These are phyloP conservation scores for Cephus spinipes DNA, from an alignment of 2,888 invertebrate genomes.

Conservation along the genomic window DNA sequence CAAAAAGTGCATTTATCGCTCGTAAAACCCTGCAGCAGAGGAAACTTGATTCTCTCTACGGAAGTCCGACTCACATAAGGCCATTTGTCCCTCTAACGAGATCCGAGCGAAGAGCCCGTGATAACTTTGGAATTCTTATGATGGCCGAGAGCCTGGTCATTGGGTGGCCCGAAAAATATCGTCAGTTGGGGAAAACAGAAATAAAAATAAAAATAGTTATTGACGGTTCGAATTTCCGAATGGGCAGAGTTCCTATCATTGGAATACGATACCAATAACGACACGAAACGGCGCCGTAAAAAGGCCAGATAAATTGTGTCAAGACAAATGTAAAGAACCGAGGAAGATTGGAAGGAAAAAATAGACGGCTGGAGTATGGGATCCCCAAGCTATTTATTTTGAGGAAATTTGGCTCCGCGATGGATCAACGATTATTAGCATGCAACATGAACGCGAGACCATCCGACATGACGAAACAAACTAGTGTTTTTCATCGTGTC, in stretches of 20 bases:
- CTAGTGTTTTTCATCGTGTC: constrained; percentile 42
- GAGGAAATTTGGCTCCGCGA: not conserved
- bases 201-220: not conserved
- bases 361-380: not conserved
- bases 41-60: not conserved
- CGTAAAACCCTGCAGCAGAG: not conserved
- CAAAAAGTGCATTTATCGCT: not conserved
- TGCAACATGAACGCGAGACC: not conserved
- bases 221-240: not conserved
- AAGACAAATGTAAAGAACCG: not conserved
- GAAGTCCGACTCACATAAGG: not conserved
- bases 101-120: not conserved
- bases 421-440: not conserved
- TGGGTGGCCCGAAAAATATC: not conserved
- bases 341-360: not conserved
- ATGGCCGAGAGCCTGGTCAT: not conserved
- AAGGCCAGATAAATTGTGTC: not conserved
- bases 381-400: not conserved
- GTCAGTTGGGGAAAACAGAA: not conserved
- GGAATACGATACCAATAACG: not conserved
- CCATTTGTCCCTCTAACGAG: not conserved
- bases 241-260: not conserved
- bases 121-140: not conserved
- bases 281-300: not conserved
- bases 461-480: not conserved